Base-by-base conservation (phyloP, 2,888 invertebrate species). In the Parnassius mnemosyne region DNA sequence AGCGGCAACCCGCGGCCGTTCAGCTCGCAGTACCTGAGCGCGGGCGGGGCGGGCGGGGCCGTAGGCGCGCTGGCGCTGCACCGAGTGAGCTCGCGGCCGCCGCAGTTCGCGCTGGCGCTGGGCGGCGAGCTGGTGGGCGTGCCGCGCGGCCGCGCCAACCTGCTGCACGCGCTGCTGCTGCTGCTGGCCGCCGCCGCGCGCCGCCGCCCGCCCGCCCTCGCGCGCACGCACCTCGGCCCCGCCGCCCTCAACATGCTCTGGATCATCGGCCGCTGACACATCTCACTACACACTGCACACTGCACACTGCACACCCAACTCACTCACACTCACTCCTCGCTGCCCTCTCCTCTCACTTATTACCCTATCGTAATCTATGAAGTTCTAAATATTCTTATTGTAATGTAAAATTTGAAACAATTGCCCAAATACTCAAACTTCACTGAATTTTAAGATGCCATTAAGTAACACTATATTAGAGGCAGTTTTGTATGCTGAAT, bases 101-200 rank as follows among this genome's bases (percentile, higher is more conserved):
- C 96, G 51, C 95, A 95, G 84, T 96, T 93, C 81, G 92, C 94
- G 54, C 66, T 71, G 57, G 54, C 54, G 53, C 60, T 93, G 49
- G 94, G 94, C 63, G 94, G 57, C 53, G 71, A 66, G 65, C 57
- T 65, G 52, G 63, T 65, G 56, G 66, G 68, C 66, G 71, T 69
- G 63, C 65, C 70, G 49, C 71, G 72, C 65, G 97, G 97, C 58
- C 94, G 97, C 75, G 97, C 97, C 89, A 98, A 97, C 89, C 87
- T 98, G 75, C 96, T 97, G 81, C 96, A 97, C 83, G 94, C 96
- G 57, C 92, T 98, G 66, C 92, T 98, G 73, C 93, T 97, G 75
- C 96, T 98, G 81, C 81, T 97, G 74, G 53, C 60, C 25, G 58
- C 46, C 60, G 65, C 61, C 46, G 63, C 69, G 60, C 64, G 60